Base-by-base conservation (phyloP, 2,888 invertebrate species). In the Scrobipalpa costella region DNA sequence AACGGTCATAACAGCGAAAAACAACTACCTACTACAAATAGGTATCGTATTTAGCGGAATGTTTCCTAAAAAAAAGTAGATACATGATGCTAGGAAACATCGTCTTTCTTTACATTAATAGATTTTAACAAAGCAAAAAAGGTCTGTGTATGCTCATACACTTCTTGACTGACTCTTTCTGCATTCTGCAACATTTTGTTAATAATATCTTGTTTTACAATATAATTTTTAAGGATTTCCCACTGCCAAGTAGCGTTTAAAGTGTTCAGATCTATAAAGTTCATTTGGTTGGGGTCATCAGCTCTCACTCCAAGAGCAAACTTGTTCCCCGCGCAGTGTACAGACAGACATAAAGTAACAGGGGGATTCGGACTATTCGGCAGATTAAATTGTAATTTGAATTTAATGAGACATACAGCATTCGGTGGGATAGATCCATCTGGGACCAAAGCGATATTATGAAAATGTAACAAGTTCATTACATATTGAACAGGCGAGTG, bases 161-260 rank as follows among this genome's bases (percentile, higher is more conserved):
- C 72, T 19, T 73, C 71, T 34, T 59, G 64, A 50, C 79, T 71
- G n/a, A 78, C 65, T 72, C 76, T 84, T 65, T 68, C 63, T 44
- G 88, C 84, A 73, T 76, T 83, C 44, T 71, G 62, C 61, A 83
- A 64, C 19, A 88, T 50, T 73, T 80, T 85, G 1, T 61, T 44
- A 1, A 76, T 75, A 38, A 87, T 76, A 27, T 84, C 78, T 19
- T 82, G 79, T 66, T 70, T 76, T 67, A 77, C 87, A 36, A 81
- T 74, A 68, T 84, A 84, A 40, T 80, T 74, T 68, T 84, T 84
- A n/a, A 90, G 69, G 63, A 90, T 79, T 73, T 89, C 85, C 90
- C 90, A 90, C 73, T 91, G 90, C 90, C 90, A 90, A 67, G 81
- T 80, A 1, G 86, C 76, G 27, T 83, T 75, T 69, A 90, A 71